phyloP scores from a whole-genome alignment of 2,113 vertebrate genomes.

The Centrocercus urophasianus region DNA sequence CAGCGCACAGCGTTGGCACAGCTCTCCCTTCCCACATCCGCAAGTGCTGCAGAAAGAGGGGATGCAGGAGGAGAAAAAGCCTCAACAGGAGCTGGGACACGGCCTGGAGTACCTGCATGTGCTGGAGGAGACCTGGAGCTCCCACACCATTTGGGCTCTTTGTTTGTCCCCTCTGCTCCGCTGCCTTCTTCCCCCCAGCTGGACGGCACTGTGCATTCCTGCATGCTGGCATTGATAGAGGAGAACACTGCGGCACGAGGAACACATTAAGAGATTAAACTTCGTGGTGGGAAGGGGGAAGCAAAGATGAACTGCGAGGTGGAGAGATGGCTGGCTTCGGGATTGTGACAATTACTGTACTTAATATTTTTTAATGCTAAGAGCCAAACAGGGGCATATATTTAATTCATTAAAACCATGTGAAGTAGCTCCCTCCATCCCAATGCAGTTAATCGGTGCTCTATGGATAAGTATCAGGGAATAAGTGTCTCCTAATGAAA shows the following conservation, averaged over 20 bases:
- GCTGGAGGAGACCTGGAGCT: neutral
- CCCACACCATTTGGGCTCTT: neutral
- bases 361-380: constrained; percentile 29
- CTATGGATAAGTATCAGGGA: constrained; percentile 27
- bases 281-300: neutral
- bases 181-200: neutral
- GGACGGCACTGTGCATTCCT: accelerated
- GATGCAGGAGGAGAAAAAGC: neutral
- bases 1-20: neutral
- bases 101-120: neutral
- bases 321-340: constrained; percentile 4
- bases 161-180: neutral
- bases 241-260: neutral
- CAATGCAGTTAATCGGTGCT: constrained; percentile 52
- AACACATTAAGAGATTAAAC: constrained; percentile 35
- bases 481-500: constrained; percentile 70
- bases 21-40: neutral
- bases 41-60: neutral
- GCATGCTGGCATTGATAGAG: neutral
- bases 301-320: neutral
- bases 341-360: constrained; percentile 54
- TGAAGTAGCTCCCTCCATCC: constrained; percentile 57
- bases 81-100: neutral
- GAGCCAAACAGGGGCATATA: constrained; percentile 54
- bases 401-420: constrained; percentile 65